Conservation (phyloP, 1,140 invertebrate genomes). For the Aplysia californica region DNA sequence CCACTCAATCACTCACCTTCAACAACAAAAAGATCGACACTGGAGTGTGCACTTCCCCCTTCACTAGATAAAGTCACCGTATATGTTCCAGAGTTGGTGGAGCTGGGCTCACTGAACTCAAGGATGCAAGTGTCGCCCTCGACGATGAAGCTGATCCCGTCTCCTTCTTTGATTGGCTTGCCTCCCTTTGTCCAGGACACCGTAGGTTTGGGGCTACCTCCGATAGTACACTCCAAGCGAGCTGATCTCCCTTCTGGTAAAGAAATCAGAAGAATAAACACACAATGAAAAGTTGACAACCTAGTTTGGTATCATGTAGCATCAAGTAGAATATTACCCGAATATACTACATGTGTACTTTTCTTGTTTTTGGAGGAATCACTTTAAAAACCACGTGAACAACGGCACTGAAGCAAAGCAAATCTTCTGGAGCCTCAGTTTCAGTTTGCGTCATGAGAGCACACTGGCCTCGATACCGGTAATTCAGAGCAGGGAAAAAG, state of each 20-base stretch:
- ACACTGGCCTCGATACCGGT: too few species aligned
- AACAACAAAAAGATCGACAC: conserved; percentile 52
- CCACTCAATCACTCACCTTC: too few species aligned
- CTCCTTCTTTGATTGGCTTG: conserved; percentile 82
- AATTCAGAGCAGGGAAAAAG: not conserved
- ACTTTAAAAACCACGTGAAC: too few species aligned
- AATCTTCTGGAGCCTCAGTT: too few species aligned
- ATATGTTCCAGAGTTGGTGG: conserved; percentile 93
- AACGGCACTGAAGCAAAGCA: too few species aligned
- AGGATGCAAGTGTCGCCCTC: conserved; percentile 92
- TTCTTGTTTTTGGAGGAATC: too few species aligned
- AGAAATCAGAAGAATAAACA: too few species aligned
- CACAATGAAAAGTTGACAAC: too few species aligned
- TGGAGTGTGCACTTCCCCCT: conserved; percentile 85
- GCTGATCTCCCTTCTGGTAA: conserved; percentile 58
- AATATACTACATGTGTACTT: too few species aligned
- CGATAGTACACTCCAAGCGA: conserved; percentile 58
- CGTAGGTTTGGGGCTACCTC: conserved; percentile 63
- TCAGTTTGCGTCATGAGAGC: too few species aligned
- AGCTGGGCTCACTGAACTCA: conserved; percentile 92
- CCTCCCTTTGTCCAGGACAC: conserved; percentile 81
- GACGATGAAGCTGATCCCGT: conserved; percentile 76
- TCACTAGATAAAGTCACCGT: conserved; percentile 94
- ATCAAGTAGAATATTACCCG: too few species aligned
- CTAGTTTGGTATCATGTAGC: too few species aligned